Evolutionary conservation across 1,140 invertebrate genomes (phyloP).

Genomic region (Acyrthosiphon pisum): DNA sequence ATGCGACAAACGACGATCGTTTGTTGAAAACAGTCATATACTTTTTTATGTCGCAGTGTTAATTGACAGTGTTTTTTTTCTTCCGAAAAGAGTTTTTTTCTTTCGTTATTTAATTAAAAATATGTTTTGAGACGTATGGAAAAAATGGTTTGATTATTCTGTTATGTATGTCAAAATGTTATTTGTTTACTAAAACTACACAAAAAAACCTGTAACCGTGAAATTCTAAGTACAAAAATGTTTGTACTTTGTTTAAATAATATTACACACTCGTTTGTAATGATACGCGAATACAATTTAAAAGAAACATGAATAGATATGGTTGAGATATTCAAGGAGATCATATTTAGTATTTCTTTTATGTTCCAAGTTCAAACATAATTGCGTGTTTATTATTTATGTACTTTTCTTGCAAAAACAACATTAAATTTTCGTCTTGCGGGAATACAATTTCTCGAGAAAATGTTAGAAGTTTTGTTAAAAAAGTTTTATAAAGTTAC

Average conservation of each 20-base stretch:
- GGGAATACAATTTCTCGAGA: constrained; percentile 10
- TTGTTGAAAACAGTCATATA: background rate
- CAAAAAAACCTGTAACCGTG: background rate
- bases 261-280: background rate
- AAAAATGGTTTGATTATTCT: constrained; percentile 2
- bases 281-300: background rate
- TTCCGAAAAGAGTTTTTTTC: background rate
- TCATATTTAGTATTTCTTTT: constrained; percentile 46
- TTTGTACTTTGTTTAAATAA: background rate
- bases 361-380: constrained; percentile 36
- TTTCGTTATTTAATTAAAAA: background rate
- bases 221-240: background rate
- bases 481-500: constrained; percentile 35
- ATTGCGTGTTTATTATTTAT: constrained; percentile 45
- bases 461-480: constrained; percentile 49
- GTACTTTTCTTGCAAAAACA: constrained; percentile 27
- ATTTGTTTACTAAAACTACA: background rate
- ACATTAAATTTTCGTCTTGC: background rate
- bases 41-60: background rate
- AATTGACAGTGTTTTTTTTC: constrained; percentile 7
- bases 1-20: background rate
- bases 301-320: background rate
- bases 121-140: background rate
- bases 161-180: constrained; percentile 19
- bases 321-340: background rate